Percentiles rank a stretch among this genome's conserved stretches.
Evolutionary conservation across 2,797 vertebrate species (phyloP).

Genomic region (Babyrousa celebensis): DNA sequence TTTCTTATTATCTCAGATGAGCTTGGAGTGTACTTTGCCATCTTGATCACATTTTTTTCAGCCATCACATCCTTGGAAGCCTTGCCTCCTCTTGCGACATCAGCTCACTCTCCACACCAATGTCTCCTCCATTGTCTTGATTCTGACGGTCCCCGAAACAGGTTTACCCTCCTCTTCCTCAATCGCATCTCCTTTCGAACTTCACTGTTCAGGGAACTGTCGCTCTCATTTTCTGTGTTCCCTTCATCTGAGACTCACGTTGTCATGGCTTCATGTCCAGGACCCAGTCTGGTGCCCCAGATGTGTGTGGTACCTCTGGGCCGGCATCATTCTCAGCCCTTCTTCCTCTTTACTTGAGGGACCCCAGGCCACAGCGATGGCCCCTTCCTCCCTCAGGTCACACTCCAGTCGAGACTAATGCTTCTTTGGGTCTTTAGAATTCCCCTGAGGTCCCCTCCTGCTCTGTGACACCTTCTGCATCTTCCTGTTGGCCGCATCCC

Average conservation of each 20-base stretch:
- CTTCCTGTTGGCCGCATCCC: no score
- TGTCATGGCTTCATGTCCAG: background rate
- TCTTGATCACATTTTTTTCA: background rate
- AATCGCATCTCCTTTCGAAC: background rate
- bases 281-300: fast-evolving
- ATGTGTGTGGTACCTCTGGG: fast-evolving
- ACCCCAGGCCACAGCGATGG: fast-evolving
- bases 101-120: fast-evolving
- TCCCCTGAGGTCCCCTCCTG: no score
- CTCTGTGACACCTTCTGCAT: background rate
- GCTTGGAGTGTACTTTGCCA: fast-evolving
- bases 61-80: background rate
- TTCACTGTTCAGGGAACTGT: background rate
- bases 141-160: no score
- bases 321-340: background rate
- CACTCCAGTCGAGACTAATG: no score
- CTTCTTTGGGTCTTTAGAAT: background rate
- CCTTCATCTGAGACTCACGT: background rate
- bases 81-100: background rate
- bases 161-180: background rate
- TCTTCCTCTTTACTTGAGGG: fast-evolving
- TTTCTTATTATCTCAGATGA: background rate
- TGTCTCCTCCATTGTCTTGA: fast-evolving
- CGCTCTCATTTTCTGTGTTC: fast-evolving
- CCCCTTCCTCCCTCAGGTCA: fast-evolving